These are phyloP conservation scores for Theonella swinhoei DNA, from an alignment of 37 sponge, comb jelly and placozoan genomes.

Conservation along the genomic window DNA sequence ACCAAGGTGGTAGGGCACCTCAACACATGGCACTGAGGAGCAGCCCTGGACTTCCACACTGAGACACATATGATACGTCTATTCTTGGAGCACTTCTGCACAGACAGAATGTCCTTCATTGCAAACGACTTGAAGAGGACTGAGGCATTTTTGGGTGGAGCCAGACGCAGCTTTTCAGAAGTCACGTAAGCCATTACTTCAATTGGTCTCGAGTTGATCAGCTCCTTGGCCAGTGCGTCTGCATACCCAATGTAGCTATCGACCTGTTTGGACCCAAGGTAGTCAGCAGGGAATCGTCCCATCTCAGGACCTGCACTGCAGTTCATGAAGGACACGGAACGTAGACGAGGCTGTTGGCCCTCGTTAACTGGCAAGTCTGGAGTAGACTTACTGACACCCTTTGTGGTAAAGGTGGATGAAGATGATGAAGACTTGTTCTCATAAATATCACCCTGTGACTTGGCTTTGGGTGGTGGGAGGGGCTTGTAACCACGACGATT, in stretches of 20 bases:
- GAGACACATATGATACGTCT: constrained; percentile 59
- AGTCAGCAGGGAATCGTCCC: constrained; percentile 31
- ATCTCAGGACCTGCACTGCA: constrained; percentile 37
- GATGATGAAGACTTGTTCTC: not conserved
- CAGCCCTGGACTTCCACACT: constrained; percentile 36
- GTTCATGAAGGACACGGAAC: constrained; percentile 23
- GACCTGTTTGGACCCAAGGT: constrained; percentile 55
- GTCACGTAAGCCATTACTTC: constrained; percentile 59
- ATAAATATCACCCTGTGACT: not conserved
- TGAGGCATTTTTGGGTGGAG: constrained; percentile 44
- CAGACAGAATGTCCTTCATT: constrained; percentile 49
- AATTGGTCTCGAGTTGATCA: constrained; percentile 11
- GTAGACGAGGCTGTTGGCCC: not conserved
- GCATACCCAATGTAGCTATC: constrained; percentile 34
- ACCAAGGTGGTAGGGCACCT: constrained; percentile 46
- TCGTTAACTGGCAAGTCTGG: not conserved
- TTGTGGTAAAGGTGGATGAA: not conserved
- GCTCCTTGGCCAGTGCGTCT: constrained; percentile 35
- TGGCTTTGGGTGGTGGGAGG: not conserved
- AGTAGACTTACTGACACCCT: not conserved
- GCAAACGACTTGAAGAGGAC: constrained; percentile 66
- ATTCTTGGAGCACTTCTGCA: constrained; percentile 60
- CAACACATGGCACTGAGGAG: constrained; percentile 62
- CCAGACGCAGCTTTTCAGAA: constrained; percentile 53
- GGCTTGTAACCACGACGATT: not conserved